Base-by-base conservation (phyloP, 2,888 invertebrate genomes). In the Eupithecia pulchellata region DNA sequence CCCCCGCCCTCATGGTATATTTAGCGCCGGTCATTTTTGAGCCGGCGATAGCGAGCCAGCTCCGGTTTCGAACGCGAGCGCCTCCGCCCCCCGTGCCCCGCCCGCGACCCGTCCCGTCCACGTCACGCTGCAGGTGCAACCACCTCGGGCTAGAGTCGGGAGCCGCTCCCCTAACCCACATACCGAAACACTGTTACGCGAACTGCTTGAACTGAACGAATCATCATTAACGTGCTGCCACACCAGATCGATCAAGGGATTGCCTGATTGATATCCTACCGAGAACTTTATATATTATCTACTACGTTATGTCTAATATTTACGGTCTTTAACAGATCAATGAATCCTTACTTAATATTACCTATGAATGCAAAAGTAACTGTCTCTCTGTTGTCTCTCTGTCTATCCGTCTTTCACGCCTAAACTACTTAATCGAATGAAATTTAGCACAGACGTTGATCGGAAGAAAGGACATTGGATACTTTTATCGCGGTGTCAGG, bases 1-100 rank as follows among this genome's bases (percentile, higher is more conserved):
- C 64, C 76, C 78, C 79, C 77, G 78, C 62, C 79, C 75, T 72
- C 69, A 83, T 78, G 84, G 81, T 91, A 92, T 88, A 90, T 91
- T 89, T 91, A 92, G 90, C 86, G 78, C 81, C 87, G 87, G 87
- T 84, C 89, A 90, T 91, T 91, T 91, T 91, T 89, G 91, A 89
- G 86, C 88, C 84, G 86, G 84, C 82, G 87, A 83, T 83, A 78
- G 79, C 84, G 80, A 87, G 87, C 87, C 93, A 91, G 93, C 93
- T 93, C 93, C 92, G 91, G 86, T 93, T 93, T 93, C 93, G 88
- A 81, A 81, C 78, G 84, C 80, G 20, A n/a, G 78, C 80, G 82
- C 79, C 81, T 78, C 78, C 79, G 81, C 79, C 58, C 57, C 58
- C 58, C n/a, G 11, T 17, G 17, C 58, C n/a, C 58, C 32, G 58